These are phyloP conservation scores for Takifugu rubripes DNA, from an alignment of 2,797 vertebrate species.

Conservation along the genomic window DNA sequence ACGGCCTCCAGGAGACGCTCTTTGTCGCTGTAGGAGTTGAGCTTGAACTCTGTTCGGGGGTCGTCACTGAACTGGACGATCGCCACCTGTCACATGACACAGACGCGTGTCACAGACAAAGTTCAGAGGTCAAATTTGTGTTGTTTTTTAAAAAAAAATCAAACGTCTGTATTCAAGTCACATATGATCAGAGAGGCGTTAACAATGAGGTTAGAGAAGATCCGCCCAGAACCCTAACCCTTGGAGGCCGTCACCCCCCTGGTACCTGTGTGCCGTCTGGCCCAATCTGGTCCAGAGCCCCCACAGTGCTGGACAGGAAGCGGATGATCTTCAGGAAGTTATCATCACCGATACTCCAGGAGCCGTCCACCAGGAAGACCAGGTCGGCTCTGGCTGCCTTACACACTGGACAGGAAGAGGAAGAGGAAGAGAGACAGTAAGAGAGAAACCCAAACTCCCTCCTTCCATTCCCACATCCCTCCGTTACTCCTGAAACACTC, in stretches of 20 bases:
- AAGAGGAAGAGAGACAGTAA: background rate
- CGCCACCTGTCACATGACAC: constrained; percentile 78
- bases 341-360: constrained; percentile 97
- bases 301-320: constrained; percentile 89
- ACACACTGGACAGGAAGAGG: constrained; percentile 76
- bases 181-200: too few relatives aligned
- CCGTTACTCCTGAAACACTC: too few relatives aligned
- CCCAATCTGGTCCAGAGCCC: constrained; percentile 89
- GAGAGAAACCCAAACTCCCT: background rate
- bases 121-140: too few relatives aligned
- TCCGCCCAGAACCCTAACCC: too few relatives aligned
- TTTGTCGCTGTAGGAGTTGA: constrained; percentile 84
- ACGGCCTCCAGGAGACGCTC: constrained; percentile 90
- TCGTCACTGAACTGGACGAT: constrained; percentile 96
- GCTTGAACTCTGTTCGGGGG: constrained; percentile 91
- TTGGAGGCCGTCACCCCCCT: too few relatives aligned
- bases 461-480: too few relatives aligned
- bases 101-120: background rate
- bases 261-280: constrained; percentile 88
- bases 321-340: constrained; percentile 95
- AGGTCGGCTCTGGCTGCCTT: constrained; percentile 92
- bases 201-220: too few relatives aligned
- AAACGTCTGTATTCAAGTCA: too few relatives aligned
- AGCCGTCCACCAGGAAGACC: constrained; percentile 94
- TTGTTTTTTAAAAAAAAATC: too few relatives aligned